Conservation (phyloP, 2,113 vertebrate species). For the Bettongia penicillata region DNA sequence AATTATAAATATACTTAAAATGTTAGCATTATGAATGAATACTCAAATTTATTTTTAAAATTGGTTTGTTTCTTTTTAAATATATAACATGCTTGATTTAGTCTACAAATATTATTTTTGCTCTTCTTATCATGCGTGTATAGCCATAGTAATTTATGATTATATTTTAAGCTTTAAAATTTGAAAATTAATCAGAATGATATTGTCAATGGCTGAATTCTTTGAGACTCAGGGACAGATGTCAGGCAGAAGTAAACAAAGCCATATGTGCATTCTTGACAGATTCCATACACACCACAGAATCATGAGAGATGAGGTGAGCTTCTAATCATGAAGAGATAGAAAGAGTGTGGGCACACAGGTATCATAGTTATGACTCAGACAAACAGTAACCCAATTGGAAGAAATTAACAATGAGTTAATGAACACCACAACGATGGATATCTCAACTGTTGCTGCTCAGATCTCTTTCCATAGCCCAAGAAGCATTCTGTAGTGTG, state of each 20-base stretch:
- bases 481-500: neutral
- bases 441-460: neutral
- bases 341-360: neutral
- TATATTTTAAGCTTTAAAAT: neutral
- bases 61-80: neutral
- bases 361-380: too few relatives aligned
- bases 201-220: neutral
- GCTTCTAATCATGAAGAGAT: neutral
- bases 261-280: neutral
- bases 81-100: neutral
- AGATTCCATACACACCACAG: neutral
- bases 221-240: neutral
- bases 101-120: neutral
- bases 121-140: neutral
- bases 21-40: neutral
- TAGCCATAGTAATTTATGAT: neutral
- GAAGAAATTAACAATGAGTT: neutral
- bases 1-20: conserved; percentile 17
- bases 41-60: neutral
- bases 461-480: neutral
- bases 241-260: neutral
- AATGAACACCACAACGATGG: neutral
- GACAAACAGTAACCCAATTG: neutral
- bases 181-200: neutral
- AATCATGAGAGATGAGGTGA: neutral